Evolutionary conservation across 2,888 invertebrate species (phyloP), one percentile per base, ranked within the genome.

Genomic region (Ornithoptera alexandrae): DNA sequence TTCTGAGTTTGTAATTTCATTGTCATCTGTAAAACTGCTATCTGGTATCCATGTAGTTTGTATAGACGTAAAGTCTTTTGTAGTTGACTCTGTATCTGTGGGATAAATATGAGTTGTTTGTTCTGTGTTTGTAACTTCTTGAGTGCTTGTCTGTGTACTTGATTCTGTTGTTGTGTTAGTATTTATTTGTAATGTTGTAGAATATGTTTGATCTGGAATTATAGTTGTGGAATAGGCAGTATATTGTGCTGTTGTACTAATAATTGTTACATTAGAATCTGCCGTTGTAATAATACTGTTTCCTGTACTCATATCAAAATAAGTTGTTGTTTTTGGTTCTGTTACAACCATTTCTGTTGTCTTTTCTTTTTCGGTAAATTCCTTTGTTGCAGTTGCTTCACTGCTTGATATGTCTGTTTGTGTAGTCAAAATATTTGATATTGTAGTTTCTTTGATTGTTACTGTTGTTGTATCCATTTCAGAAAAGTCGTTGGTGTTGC

Each of bases 351-450:
- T 18, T 15, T 64, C 62, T 15, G 61, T 65, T 2, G 66, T 65
- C 1, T 46, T 70, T 8, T 70, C 67, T 22, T 62, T 64, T 61
- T 42, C 42, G 15, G 62, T 62, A 15, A 39, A 20, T 62, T 62
- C 61, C 20, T 18, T 8, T 24, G 30, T 1, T 24, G 67, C 20
- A 8, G 62, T 61, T 12, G 53, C 61, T 30, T 4, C 10, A 46
- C 30, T 46, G 15, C 0, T 66, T 4, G 17, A 18, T 15, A 5
- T 22, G 22, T 62, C 53, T 1, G 57, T 67, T 42, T 24, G n/a
- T 5, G 42, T 67, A 22, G 66, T 67, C 7, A 63, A 17, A 22
- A 39, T 10, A n/a, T 42, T 56, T 20, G 60, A 12, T 6, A n/a
- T 39, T 4, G 62, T 57, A 17, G 30, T 22, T 1, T 18, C 22